Conservation (phyloP, 2,113 vertebrate genomes). For the Mobula hypostoma region DNA sequence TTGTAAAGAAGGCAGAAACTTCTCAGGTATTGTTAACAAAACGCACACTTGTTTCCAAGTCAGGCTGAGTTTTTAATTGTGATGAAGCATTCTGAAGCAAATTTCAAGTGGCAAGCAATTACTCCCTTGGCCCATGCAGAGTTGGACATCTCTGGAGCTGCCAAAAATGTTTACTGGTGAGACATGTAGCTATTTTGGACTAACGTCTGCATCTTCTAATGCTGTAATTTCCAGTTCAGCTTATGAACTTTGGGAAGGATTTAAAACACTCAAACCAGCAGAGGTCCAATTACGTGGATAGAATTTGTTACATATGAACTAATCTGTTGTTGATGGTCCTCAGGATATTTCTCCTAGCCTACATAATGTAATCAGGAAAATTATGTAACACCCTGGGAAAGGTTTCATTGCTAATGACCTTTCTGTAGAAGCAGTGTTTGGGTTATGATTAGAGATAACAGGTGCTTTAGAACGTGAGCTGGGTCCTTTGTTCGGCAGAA, state of each 20-base stretch:
- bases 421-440: no score
- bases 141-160: conserved; percentile 63
- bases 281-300: neutral
- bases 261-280: neutral
- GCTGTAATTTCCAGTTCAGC: neutral
- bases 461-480: no score
- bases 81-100: conserved; percentile 70
- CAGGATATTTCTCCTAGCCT: neutral
- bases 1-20: neutral
- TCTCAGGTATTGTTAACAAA: neutral
- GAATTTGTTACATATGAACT: neutral
- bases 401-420: no score
- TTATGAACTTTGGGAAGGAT: neutral
- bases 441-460: no score
- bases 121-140: conserved; percentile 56
- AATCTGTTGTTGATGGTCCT: neutral
- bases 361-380: neutral
- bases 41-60: neutral
- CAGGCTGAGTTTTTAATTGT: conserved; percentile 65
- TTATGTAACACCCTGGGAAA: no score
- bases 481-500: no score
- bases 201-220: neutral
- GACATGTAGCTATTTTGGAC: neutral
- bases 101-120: conserved; percentile 55
- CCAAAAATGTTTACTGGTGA: conserved; percentile 75